Conservation (phyloP, 2,113 vertebrate species). For the Catharus bicknelli region DNA sequence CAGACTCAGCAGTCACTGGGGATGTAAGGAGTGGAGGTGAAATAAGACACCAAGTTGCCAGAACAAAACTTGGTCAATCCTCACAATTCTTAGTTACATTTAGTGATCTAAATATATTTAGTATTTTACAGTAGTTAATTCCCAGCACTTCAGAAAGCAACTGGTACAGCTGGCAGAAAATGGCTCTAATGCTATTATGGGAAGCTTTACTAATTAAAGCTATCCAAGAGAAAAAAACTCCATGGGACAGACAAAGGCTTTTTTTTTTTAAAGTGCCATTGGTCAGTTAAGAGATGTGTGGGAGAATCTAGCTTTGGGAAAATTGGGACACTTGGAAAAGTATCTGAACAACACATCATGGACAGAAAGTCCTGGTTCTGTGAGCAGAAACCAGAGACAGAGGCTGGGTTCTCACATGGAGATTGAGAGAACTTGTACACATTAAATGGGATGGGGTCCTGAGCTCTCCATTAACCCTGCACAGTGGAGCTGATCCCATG, state of each 20-base stretch:
- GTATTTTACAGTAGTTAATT: not conserved
- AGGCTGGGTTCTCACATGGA: not conserved
- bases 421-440: not conserved
- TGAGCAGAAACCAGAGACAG: not conserved
- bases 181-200: not conserved
- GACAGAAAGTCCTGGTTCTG: not conserved
- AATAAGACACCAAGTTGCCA: not conserved
- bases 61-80: not conserved
- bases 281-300: not conserved
- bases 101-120: not conserved
- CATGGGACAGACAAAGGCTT: not conserved
- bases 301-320: not conserved
- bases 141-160: not conserved
- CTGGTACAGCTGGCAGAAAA: not conserved
- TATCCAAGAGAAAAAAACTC: not conserved
- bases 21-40: not conserved
- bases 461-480: not conserved
- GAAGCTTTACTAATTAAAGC: not conserved
- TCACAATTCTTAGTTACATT: not conserved
- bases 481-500: not conserved
- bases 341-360: fast-evolving
- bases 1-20: not conserved
- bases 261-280: not conserved
- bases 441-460: not conserved
- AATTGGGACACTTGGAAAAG: not conserved